Evolutionary conservation across 2,888 invertebrate genomes (phyloP), one percentile per base, ranked within the genome.

Genomic region (Eilema caniola): DNA sequence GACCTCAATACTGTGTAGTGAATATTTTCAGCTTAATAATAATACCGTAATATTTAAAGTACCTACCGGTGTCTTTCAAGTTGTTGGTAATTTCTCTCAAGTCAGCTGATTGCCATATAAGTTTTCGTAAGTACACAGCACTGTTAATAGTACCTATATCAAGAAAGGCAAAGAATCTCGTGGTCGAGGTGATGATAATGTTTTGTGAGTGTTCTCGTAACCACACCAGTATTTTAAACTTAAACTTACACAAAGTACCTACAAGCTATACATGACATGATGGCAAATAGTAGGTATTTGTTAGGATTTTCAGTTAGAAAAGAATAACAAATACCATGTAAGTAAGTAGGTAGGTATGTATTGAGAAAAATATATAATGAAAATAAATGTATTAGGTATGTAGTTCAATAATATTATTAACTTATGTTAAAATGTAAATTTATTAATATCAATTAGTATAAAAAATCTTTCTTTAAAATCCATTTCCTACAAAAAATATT

Each of bases 51-150:
- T 69, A 62, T n/a, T 66, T 60, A 20, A 16, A 47, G 41, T 20
- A 47, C 23, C 16, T 23, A 66, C 62, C 62, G 69, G 65, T 57
- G 53, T 62, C 24, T 62, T 69, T 63, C 25, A 47, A 62, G n/a
- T 62, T 75, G 41, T 59, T 53, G 61, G 14, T 20, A 67, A 62
- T 71, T 71, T 71, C 66, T 62, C 28, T 66, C 66, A 64, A 73
- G 82, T 80, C 82, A 81, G 82, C 79, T 81, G 80, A 81, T 81
- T 74, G 69, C 47, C 64, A 66, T 73, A 72, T 72, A 82, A 79
- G 79, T 79, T 71, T 28, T 70, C 75, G 72, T 76, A 72, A 62
- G 65, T 60, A 66, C 67, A 41, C 68, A 67, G 53, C 33, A 63
- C 28, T 69, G 41, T 69, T 68, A 41, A 41, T 47, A 28, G 10